These are phyloP conservation scores for Fulmarus glacialis DNA, from an alignment of 2,113 vertebrate species.

Conservation along the genomic window DNA sequence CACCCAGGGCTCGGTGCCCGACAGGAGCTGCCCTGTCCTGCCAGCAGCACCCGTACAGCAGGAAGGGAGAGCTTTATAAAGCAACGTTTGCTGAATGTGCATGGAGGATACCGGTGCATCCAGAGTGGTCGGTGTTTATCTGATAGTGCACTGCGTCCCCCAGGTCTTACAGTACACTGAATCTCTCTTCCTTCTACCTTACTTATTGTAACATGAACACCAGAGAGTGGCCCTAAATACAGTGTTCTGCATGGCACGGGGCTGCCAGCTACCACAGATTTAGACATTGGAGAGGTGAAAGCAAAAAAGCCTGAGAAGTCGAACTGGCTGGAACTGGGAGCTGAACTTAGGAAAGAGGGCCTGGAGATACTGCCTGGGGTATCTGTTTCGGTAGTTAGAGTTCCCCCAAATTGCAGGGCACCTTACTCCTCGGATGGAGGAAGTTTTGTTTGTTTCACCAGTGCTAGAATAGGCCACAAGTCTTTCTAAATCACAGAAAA, in stretches of 20 bases:
- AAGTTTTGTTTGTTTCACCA: background rate
- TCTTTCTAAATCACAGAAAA: background rate
- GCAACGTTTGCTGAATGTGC: background rate
- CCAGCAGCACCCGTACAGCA: background rate
- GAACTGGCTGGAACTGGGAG: background rate
- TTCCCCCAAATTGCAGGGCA: background rate
- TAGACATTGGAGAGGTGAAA: background rate
- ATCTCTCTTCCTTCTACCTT: background rate
- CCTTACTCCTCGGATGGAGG: accelerated
- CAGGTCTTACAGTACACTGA: background rate
- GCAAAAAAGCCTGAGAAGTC: background rate
- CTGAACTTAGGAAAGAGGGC: background rate
- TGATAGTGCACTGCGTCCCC: accelerated
- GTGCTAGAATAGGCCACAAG: background rate
- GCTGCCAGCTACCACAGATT: background rate
- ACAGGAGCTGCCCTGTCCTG: background rate
- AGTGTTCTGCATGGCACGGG: background rate
- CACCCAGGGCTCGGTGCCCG: background rate
- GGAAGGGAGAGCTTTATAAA: background rate
- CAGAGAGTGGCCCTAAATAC: background rate
- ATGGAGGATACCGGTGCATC: background rate
- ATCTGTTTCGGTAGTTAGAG: background rate
- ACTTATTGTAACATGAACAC: accelerated
- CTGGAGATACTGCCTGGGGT: background rate
- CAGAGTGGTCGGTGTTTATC: background rate